These are phyloP conservation scores for Oeneis ivallda DNA, from an alignment of 2,888 invertebrate species.

Conservation along the genomic window DNA sequence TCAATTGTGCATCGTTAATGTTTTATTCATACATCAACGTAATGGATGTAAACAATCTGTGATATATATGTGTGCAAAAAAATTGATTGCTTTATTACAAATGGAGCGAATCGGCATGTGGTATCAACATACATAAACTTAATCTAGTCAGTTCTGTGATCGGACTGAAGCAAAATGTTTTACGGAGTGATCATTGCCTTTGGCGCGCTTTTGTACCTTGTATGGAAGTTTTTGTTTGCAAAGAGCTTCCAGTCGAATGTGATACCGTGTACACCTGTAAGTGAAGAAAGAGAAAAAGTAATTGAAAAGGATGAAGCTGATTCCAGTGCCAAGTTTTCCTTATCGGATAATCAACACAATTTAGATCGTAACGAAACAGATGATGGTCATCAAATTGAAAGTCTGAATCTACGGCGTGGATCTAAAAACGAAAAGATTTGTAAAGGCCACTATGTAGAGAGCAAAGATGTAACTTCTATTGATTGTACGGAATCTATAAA, in stretches of 20 bases:
- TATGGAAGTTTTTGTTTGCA: conserved; percentile 64
- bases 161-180: conserved; percentile 63
- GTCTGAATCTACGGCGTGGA: conserved; percentile 5
- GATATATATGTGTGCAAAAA: conserved; percentile 45
- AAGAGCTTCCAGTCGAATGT: conserved; percentile 34
- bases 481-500: background rate
- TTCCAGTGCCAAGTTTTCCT: background rate
- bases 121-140: conserved; percentile 46
- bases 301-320: conserved; percentile 12
- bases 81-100: conserved; percentile 54
- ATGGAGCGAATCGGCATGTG: conserved; percentile 55
- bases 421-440: background rate
- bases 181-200: conserved; percentile 67
- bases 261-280: conserved; percentile 8
- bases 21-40: conserved; percentile 47
- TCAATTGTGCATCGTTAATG: conserved; percentile 36
- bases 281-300: conserved; percentile 27
- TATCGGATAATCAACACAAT: background rate
- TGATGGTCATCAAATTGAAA: conserved; percentile 3
- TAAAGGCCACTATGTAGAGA: background rate
- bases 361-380: conserved; percentile 6
- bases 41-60: conserved; percentile 47
- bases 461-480: background rate
- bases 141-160: conserved; percentile 67
- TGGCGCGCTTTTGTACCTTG: conserved; percentile 58